Base-by-base conservation (phyloP, 2,888 invertebrate species). In the Aproaerema taeniolella region DNA sequence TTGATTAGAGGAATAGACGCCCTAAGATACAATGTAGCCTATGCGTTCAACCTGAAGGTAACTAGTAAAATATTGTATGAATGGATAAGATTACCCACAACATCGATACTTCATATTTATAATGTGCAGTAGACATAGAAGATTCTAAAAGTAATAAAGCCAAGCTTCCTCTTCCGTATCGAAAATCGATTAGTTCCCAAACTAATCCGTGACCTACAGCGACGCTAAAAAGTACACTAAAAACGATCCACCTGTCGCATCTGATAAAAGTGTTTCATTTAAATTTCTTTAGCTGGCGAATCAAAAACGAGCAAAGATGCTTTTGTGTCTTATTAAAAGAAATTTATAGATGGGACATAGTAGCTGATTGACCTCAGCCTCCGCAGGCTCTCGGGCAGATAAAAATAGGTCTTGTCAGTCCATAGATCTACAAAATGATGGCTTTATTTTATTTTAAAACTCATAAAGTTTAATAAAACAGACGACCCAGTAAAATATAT, bases 301-400 rank as follows among this genome's bases (percentile, higher is more conserved):
- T 70, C 77, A 76, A 81, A 86, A 85, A 85, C 70, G 70, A 83
- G 64, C 72, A 71, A 75, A 68, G 73, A 65, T 62, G 71, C 63
- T 79, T 82, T 86, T 86, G 85, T 86, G 86, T 86, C 86, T 85
- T 85, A 86, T 86, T 86, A 86, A 86, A 85, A 77, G 73, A 85
- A 86, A 86, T 86, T 85, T 86, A 86, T 86, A 82, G 85, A 75
- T 77, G 64, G 78, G 62, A 67, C 75, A 80, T 81, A 75, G 76
- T 74, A 63, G 65, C 79, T 82, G 83, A 85, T 83, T 83, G 86
- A 85, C 82, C 85, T 76, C 75, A 78, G 78, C 75, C 80, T 55
- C 68, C 70, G 67, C 70, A 74, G 78, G 76, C 73, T 70, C 74
- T 72, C 73, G 61, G 67, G 72, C 7, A 6, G 20, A 20, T 7